phyloP scores from a whole-genome alignment of 1,140 invertebrate genomes.

The Microplitis demolitor region DNA sequence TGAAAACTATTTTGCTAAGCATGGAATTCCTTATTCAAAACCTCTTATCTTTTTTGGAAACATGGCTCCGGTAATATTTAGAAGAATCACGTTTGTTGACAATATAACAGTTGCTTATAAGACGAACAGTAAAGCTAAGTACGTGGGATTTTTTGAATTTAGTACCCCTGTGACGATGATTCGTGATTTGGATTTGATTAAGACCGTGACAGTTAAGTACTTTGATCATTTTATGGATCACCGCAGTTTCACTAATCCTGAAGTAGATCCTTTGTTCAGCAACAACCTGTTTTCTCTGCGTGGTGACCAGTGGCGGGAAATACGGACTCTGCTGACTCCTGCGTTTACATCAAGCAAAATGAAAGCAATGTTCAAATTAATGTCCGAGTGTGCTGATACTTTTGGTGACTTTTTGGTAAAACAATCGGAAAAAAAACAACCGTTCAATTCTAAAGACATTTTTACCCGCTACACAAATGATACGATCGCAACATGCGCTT shows the following conservation, averaged over 20 bases:
- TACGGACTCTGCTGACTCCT: neutral
- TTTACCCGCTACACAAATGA: constrained; percentile 39
- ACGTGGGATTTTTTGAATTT: constrained; percentile 62
- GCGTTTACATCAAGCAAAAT: neutral
- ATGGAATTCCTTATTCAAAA: constrained; percentile 11
- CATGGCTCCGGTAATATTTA: neutral
- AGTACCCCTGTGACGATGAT: constrained; percentile 62
- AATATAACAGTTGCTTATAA: neutral
- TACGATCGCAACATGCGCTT: constrained; percentile 38
- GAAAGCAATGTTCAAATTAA: neutral
- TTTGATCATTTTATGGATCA: constrained; percentile 60
- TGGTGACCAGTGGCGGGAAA: constrained; percentile 43
- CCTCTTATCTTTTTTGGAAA: neutral
- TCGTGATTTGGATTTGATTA: constrained; percentile 37
- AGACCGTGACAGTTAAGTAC: constrained; percentile 2
- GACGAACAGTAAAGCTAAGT: constrained; percentile 11
- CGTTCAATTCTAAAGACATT: constrained; percentile 23
- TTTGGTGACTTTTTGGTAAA: neutral
- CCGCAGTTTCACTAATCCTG: neutral
- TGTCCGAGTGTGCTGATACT: neutral
- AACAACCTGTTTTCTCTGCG: constrained; percentile 23
- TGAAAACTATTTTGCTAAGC: constrained; percentile 13
- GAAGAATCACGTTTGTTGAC: neutral
- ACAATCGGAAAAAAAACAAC: neutral
- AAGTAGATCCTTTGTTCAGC: constrained; percentile 10